phyloP scores from a whole-genome alignment of 2,888 invertebrate genomes.

The Drosophila histrio region DNA sequence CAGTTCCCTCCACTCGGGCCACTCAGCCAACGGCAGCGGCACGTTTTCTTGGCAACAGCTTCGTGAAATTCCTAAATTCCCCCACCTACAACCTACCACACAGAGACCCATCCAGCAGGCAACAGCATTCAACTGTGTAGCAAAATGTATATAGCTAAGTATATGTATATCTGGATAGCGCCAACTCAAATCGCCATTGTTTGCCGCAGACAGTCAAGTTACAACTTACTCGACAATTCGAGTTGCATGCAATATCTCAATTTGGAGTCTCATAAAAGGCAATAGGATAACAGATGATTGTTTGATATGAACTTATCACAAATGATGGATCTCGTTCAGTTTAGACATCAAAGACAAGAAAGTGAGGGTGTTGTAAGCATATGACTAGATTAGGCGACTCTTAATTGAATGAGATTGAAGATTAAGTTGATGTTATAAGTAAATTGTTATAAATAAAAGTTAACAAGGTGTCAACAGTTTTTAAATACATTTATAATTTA shows the following conservation, averaged over 20 bases:
- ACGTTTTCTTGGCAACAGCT: slow-evolving; percentile 60
- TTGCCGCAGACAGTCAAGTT: slow-evolving; percentile 56
- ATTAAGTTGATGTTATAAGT: too few species aligned
- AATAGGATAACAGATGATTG: slow-evolving; percentile 27
- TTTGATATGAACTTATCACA: background rate
- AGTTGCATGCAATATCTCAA: slow-evolving; percentile 80
- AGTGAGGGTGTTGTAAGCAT: too few species aligned
- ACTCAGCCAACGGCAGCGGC: slow-evolving; percentile 69
- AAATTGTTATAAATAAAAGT: too few species aligned
- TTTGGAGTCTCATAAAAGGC: slow-evolving; percentile 67
- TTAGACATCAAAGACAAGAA: too few species aligned
- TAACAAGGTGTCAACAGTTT: too few species aligned
- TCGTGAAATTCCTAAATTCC: slow-evolving; percentile 60
- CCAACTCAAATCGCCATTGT: slow-evolving; percentile 72
- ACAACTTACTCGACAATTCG: slow-evolving; percentile 67
- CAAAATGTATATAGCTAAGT: slow-evolving; percentile 23
- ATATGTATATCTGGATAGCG: slow-evolving; percentile 28
- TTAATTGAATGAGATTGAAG: too few species aligned
- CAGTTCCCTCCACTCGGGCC: slow-evolving; percentile 41
- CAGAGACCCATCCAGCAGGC: slow-evolving; percentile 12
- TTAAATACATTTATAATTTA: too few species aligned
- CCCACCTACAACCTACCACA: slow-evolving; percentile 18
- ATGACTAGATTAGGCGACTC: too few species aligned
- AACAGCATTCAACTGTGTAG: slow-evolving; percentile 9
- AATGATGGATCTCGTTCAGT: background rate